phyloP scores from a whole-genome alignment of 2,888 invertebrate species.

The Pemphredon lugubris region DNA sequence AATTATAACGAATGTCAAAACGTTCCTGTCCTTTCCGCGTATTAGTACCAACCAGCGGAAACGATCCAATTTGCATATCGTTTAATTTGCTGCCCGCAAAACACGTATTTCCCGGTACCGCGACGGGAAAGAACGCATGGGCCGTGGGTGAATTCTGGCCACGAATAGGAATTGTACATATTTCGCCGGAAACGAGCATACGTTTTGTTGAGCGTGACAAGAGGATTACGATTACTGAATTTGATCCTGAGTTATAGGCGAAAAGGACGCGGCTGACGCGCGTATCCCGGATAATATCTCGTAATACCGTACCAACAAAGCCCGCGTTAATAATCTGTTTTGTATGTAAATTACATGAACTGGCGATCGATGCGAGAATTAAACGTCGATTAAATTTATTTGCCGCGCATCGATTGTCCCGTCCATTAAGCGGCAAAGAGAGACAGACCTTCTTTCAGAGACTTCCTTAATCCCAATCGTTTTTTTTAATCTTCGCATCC shows the following conservation, averaged over 20 bases:
- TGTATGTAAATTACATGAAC: not conserved
- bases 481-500: too few relatives aligned
- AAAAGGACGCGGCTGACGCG: not conserved
- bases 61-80: not conserved
- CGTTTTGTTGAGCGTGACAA: conserved; percentile 1
- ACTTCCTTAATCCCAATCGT: too few relatives aligned
- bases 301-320: conserved; percentile 19
- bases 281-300: conserved; percentile 21
- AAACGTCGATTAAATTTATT: too few relatives aligned
- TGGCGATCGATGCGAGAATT: conserved; percentile 6
- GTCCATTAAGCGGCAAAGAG: too few relatives aligned
- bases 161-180: too few relatives aligned
- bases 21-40: too few relatives aligned
- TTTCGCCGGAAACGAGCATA: not conserved
- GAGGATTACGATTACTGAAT: conserved; percentile 8
- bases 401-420: too few relatives aligned
- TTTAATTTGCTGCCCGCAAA: not conserved
- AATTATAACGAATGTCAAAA: too few relatives aligned
- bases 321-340: conserved; percentile 13
- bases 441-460: too few relatives aligned
- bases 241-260: conserved; percentile 12
- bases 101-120: too few relatives aligned
- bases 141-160: too few relatives aligned
- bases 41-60: not conserved
- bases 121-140: too few relatives aligned